Evolutionary conservation across 37 sponge, comb jelly and placozoan species (phyloP).

Genomic region (Crambe crambe): DNA sequence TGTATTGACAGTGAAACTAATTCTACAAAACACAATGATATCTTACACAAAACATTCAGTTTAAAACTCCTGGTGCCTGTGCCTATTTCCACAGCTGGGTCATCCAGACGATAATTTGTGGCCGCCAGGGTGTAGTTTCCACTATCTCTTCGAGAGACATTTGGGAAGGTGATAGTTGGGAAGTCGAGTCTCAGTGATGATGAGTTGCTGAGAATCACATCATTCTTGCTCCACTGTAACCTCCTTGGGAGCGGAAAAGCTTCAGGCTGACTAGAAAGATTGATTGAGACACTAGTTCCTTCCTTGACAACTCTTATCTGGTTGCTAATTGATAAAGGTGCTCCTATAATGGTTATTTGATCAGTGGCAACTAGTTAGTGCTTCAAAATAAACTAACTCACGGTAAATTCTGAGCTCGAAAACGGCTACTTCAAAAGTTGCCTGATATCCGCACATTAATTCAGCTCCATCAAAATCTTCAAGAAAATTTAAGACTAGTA

Average conservation of each 20-base stretch:
- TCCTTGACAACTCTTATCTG: neutral
- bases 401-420: neutral
- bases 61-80: neutral
- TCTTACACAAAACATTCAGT: constrained; percentile 11
- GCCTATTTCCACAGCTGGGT: neutral
- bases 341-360: neutral
- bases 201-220: neutral
- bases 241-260: neutral
- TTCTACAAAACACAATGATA: too few species aligned
- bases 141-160: neutral
- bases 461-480: neutral
- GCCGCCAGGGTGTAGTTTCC: constrained; percentile 12
- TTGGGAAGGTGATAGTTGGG: neutral
- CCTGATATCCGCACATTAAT: neutral
- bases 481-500: neutral
- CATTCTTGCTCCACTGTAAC: constrained; percentile 1
- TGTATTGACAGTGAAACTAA: neutral
- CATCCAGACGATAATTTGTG: constrained; percentile 8
- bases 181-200: neutral
- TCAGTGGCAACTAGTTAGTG: neutral
- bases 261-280: neutral
- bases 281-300: neutral
- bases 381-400: neutral
- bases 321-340: neutral
- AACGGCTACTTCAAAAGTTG: neutral